Conservation (phyloP, 2,113 vertebrate species). For the Atlantisia rogersi region DNA sequence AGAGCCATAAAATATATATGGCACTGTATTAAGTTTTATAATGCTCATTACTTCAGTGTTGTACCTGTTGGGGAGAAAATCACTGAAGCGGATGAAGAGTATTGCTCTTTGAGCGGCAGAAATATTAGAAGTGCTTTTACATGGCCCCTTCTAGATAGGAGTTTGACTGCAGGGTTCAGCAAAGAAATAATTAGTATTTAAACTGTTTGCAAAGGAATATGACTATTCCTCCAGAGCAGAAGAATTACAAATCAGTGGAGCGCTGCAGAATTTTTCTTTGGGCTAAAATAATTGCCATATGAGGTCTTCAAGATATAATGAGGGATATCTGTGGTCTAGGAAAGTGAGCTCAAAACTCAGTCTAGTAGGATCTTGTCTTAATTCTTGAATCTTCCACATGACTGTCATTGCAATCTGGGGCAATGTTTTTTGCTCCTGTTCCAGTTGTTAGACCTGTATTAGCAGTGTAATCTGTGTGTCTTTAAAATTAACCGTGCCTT, state of each 20-base stretch:
- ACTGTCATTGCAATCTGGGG: not conserved
- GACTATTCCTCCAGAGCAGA: not conserved
- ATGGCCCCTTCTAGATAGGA: not conserved
- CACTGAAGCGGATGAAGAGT: slow-evolving; percentile 20
- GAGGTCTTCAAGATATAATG: not conserved
- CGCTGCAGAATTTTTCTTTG: slow-evolving; percentile 22
- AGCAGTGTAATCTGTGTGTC: not conserved
- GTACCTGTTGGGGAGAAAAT: slow-evolving; percentile 64
- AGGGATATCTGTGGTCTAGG: not conserved
- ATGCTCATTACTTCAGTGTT: slow-evolving; percentile 48
- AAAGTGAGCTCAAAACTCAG: not conserved
- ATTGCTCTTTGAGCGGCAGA: slow-evolving; percentile 61
- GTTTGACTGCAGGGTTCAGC: slow-evolving; percentile 28
- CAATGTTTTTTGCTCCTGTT: not conserved
- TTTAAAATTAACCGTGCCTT: slow-evolving; percentile 29
- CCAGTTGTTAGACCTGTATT: not conserved
- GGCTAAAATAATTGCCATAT: slow-evolving; percentile 4
- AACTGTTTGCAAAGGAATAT: not conserved
- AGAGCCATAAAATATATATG: slow-evolving; percentile 57
- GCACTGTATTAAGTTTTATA: slow-evolving; percentile 66
- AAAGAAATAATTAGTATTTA: slow-evolving; percentile 65
- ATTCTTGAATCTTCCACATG: not conserved
- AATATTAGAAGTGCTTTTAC: slow-evolving; percentile 55
- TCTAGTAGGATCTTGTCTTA: not conserved
- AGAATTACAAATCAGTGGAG: slow-evolving; percentile 32